Percentiles rank a stretch among this genome's conserved stretches.
Conservation (phyloP, 2,888 invertebrate species). For the Ichneumoninae sp. region DNA sequence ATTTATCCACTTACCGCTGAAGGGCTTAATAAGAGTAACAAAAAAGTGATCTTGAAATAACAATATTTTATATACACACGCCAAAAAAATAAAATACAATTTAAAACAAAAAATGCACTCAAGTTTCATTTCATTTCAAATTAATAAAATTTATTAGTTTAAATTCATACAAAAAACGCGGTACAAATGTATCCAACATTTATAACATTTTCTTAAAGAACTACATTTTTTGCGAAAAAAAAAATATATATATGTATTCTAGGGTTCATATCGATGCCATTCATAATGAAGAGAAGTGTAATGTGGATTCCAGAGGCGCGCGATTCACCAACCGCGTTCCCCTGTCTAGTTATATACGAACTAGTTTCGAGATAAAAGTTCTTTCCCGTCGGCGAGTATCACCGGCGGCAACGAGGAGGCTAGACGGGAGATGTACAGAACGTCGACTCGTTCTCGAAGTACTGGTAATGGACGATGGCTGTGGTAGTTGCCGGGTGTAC, state of each 20-base stretch:
- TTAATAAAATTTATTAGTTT: too few relatives aligned
- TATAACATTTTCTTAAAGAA: too few relatives aligned
- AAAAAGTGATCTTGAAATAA: too few relatives aligned
- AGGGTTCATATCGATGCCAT: not conserved
- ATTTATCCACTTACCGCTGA: too few relatives aligned
- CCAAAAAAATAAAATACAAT: too few relatives aligned
- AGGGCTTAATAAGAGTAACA: too few relatives aligned
- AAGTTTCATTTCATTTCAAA: not conserved
- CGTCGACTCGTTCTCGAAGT: slow-evolving; percentile 27
- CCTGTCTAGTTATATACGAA: slow-evolving; percentile 29
- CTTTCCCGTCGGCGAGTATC: slow-evolving; percentile 33
- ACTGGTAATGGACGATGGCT: slow-evolving; percentile 35
- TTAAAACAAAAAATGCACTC: too few relatives aligned
- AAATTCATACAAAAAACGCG: not conserved
- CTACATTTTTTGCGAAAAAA: not conserved
- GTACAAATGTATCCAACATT: not conserved
- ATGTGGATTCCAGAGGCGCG: slow-evolving; percentile 4
- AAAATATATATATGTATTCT: not conserved
- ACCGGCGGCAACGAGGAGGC: slow-evolving; percentile 42
- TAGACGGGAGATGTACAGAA: slow-evolving; percentile 33
- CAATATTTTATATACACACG: too few relatives aligned
- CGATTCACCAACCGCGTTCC: slow-evolving; percentile 12
- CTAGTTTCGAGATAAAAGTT: slow-evolving; percentile 57
- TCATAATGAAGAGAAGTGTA: slow-evolving; percentile 2
- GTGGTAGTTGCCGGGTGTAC: slow-evolving; percentile 56